Conservation (phyloP, 2,797 vertebrate genomes). For the Leptatherina wallacei region DNA sequence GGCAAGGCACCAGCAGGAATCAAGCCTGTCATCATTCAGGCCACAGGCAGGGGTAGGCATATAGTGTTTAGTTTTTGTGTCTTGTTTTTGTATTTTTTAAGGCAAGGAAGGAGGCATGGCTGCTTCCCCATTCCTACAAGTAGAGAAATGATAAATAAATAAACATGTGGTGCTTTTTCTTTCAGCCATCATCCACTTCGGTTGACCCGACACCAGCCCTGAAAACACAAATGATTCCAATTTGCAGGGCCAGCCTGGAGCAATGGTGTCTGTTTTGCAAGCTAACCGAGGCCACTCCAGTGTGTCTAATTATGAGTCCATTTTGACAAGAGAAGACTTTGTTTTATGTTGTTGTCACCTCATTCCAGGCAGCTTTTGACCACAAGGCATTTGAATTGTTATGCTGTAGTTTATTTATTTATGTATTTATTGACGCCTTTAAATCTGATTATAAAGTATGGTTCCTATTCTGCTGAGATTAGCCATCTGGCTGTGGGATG, state of each 20-base stretch:
- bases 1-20: slow-evolving; percentile 74
- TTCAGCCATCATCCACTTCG: slow-evolving; percentile 40
- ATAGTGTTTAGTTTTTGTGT: slow-evolving; percentile 53
- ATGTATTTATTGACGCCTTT: slow-evolving; percentile 6
- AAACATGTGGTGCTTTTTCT: slow-evolving; percentile 12
- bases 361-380: slow-evolving; percentile 54
- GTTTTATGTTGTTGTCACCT: slow-evolving; percentile 65
- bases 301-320: slow-evolving; percentile 65
- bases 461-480: slow-evolving; percentile 75
- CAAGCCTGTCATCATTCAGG: slow-evolving; percentile 73
- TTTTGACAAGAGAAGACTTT: slow-evolving; percentile 60
- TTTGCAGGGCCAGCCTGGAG: slow-evolving; percentile 61
- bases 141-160: slow-evolving; percentile 47
- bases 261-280: slow-evolving; percentile 62
- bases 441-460: slow-evolving; percentile 71
- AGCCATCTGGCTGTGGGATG: slow-evolving; percentile 79
- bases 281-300: slow-evolving; percentile 53
- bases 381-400: slow-evolving; percentile 62
- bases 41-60: slow-evolving; percentile 62
- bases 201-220: slow-evolving; percentile 35
- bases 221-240: slow-evolving; percentile 71
- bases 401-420: slow-evolving; percentile 24
- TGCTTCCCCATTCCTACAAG: slow-evolving; percentile 27
- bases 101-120: slow-evolving; percentile 3
- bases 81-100: slow-evolving; percentile 6